These are phyloP conservation scores for Cololabis saira DNA, from an alignment of 2,113 vertebrate genomes.

Conservation along the genomic window DNA sequence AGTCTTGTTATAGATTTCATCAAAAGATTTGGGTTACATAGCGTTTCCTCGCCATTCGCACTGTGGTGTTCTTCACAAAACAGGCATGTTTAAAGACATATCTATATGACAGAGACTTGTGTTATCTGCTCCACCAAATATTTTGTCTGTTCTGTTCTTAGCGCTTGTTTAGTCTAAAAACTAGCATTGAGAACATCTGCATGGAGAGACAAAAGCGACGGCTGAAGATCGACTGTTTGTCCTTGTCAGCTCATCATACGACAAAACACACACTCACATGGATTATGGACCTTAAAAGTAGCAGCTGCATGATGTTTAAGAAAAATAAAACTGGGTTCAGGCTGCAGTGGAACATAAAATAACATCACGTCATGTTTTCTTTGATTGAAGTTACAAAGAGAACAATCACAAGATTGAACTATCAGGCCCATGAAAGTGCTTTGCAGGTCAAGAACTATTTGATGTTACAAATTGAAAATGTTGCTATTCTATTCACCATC, in stretches of 20 bases:
- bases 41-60: too few species aligned
- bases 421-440: not conserved
- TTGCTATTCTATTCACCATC: not conserved
- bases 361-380: not conserved
- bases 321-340: slow-evolving; percentile 28
- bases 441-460: not conserved
- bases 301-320: slow-evolving; percentile 35
- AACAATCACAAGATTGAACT: not conserved
- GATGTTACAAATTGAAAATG: not conserved
- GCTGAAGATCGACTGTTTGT: slow-evolving; percentile 25
- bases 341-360: slow-evolving; percentile 15
- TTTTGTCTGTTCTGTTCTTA: slow-evolving; percentile 50
- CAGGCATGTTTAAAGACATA: slow-evolving; percentile 25
- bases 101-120: slow-evolving; percentile 35
- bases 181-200: slow-evolving; percentile 19
- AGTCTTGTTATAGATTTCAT: too few species aligned
- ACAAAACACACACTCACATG: slow-evolving; percentile 47
- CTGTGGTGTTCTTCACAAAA: slow-evolving; percentile 2
- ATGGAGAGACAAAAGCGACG: slow-evolving; percentile 6
- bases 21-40: too few species aligned
- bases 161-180: slow-evolving; percentile 60
- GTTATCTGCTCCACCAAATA: slow-evolving; percentile 17
- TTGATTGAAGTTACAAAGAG: not conserved
- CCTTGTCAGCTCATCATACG: slow-evolving; percentile 30
- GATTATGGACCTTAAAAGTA: slow-evolving; percentile 28